Evolutionary conservation across 2,113 vertebrate species (phyloP), one percentile per base, ranked within the genome.

Genomic region (Donacobius atricapilla): DNA sequence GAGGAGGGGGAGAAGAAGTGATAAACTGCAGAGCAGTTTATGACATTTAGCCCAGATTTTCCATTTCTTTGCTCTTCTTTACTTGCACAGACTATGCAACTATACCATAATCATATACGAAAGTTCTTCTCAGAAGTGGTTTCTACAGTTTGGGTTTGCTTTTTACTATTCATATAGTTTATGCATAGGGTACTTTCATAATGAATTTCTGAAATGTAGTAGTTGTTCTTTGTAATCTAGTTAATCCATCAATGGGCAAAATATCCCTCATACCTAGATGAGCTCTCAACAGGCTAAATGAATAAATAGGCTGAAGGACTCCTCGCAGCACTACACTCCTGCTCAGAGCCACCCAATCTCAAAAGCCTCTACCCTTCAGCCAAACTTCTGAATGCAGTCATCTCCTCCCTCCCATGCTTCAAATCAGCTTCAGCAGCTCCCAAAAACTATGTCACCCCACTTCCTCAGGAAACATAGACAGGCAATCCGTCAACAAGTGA

Each of bases 81-180:
- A 37, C 31, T 93, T 82, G 83, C 1, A 6, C 24, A 76, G 61
- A 79, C 69, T 70, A n/a, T 25, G 30, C 60, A 89, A 70, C 40
- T 79, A n/a, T 6, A 87, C 21, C 73, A 75, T 28, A 94, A 73
- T 75, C 83, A 50, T 12, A 84, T 23, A 72, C 7, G 70, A 95
- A 96, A 94, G 75, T 50, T 91, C 60, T 82, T 94, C 81, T 89
- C 86, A 95, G 83, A 95, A 94, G 93, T 65, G 84, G 94, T 89
- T 96, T 96, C 91, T 85, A 84, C 1, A 7, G 70, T 79, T 93
- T 94, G 78, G 89, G 76, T 95, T 94, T 89, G 61, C 50, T 89
- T 95, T 91, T 96, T 80, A 90, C 76, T 93, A 94, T 85, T 61
- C 70, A 93, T 65, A 33, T 6, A 42, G 61, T 69, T 78, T 90